Conservation (phyloP, 2,797 vertebrate species). For the Rhodeus uyekii region DNA sequence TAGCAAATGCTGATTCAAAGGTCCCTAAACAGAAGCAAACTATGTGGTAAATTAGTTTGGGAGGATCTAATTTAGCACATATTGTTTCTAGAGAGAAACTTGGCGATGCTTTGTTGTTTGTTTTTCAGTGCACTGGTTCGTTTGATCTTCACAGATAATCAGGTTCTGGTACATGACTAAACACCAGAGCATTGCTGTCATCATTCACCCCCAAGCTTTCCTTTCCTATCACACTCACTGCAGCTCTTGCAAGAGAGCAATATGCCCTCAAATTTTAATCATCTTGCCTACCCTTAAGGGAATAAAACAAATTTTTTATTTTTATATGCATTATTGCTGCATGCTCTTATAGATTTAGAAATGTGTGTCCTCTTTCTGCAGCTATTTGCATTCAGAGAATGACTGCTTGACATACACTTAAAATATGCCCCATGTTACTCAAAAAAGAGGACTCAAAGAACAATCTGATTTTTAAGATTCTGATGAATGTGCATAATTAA, state of each 20-base stretch:
- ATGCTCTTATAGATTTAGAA: not conserved
- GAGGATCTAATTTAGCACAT: conserved; percentile 44
- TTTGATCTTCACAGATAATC: conserved; percentile 70
- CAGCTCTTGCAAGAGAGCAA: conserved; percentile 28
- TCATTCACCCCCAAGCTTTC: conserved; percentile 47
- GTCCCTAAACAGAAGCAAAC: not conserved
- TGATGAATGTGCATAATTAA: too few relatives aligned
- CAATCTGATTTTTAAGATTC: not conserved
- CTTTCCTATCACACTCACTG: conserved; percentile 26
- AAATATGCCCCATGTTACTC: not conserved
- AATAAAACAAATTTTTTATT: not conserved
- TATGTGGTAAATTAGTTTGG: not conserved
- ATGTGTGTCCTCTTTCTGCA: not conserved
- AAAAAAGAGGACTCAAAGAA: not conserved
- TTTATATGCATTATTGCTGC: conserved; percentile 13
- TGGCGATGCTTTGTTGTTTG: conserved; percentile 29
- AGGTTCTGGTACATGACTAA: conserved; percentile 58
- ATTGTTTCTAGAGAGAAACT: conserved; percentile 58
- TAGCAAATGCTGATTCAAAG: conserved; percentile 3
- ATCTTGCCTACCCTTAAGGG: not conserved
- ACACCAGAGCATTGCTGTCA: conserved; percentile 57
- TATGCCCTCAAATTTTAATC: conserved; percentile 27
- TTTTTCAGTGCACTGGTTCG: conserved; percentile 53
- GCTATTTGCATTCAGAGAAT: not conserved
- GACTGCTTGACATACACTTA: not conserved